Percentiles rank a stretch among this genome's conserved stretches.
phyloP scores from a whole-genome alignment of 2,113 vertebrate genomes.

The Sialia sialis region DNA sequence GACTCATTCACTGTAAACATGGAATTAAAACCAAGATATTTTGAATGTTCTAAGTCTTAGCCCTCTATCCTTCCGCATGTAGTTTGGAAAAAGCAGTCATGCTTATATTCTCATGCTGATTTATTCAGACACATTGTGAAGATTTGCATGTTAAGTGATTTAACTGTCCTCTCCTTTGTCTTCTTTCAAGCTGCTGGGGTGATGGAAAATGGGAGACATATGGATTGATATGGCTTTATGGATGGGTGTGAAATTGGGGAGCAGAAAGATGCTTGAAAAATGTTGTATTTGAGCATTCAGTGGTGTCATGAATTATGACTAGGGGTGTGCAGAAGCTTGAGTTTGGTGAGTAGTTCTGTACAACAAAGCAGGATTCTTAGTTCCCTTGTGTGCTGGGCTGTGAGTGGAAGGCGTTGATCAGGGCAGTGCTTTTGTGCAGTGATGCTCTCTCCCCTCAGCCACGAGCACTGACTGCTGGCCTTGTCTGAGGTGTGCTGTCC shows the following conservation, averaged over 20 bases:
- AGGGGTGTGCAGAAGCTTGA: not conserved
- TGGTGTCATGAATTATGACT: not conserved
- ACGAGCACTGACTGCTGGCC: not conserved
- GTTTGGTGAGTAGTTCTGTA: not conserved
- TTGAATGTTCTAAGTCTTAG: not conserved
- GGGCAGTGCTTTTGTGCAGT: not conserved
- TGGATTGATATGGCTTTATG: not conserved
- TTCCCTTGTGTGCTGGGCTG: not conserved
- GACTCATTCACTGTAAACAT: not conserved
- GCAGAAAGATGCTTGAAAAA: not conserved
- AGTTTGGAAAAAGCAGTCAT: not conserved
- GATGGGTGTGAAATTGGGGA: not conserved
- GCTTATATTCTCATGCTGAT: not conserved
- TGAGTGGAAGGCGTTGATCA: not conserved
- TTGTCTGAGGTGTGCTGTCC: not conserved
- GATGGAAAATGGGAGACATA: not conserved
- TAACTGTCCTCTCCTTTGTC: not conserved
- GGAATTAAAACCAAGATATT: not conserved
- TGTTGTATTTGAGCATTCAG: not conserved
- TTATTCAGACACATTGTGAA: not conserved
- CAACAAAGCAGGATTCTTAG: not conserved
- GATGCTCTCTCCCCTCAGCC: not conserved
- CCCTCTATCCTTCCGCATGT: not conserved
- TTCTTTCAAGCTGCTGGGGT: not conserved
- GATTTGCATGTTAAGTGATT: not conserved